Evolutionary conservation across 2,888 invertebrate genomes (phyloP), one percentile per base, ranked within the genome.

Genomic region (Calephelis perditalis): DNA sequence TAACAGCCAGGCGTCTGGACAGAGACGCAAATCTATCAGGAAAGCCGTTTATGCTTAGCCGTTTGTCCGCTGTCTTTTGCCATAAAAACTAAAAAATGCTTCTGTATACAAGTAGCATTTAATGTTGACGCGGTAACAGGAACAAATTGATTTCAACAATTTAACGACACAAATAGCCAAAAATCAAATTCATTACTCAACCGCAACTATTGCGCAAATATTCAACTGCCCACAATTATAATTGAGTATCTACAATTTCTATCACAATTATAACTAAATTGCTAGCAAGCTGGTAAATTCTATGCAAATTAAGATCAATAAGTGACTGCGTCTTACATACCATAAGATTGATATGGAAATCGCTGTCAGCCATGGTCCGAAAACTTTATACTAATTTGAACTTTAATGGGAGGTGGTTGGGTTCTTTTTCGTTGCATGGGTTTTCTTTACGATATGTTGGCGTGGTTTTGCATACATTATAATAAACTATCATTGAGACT

Each of bases 401-500:
- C 35, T 10, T 52, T 52, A 52, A 2, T 10, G 0, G 2, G 7
- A 11, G 7, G 26, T 1, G 26, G 6, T 35, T 35, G 26, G 52
- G 52, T 35, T 52, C 35, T 11, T 52, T 52, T 35, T 35, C 5
- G 15, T 10, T 52, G 35, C 10, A 11, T 26, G 10, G 6, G 10
- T 26, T 15, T 49, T 26, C 10, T 26, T 49, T 26, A 12, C 9
- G 49, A 26, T 10, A 54, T 54, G 35, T 36, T 54, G 66, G 64
- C 68, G 62, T 68, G 65, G 61, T 59, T 64, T 61, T 63, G 64
- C 65, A 69, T 67, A 65, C 61, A 68, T 69, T 68, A 64, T 49
- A 66, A 66, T 68, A 67, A 64, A 62, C 63, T 62, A 63, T 67
- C 55, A 60, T 58, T 58, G 54, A 52, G 58, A 61, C 54, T 60